phyloP scores from a whole-genome alignment of 1,140 invertebrate genomes.

The Drosophila albomicans region DNA sequence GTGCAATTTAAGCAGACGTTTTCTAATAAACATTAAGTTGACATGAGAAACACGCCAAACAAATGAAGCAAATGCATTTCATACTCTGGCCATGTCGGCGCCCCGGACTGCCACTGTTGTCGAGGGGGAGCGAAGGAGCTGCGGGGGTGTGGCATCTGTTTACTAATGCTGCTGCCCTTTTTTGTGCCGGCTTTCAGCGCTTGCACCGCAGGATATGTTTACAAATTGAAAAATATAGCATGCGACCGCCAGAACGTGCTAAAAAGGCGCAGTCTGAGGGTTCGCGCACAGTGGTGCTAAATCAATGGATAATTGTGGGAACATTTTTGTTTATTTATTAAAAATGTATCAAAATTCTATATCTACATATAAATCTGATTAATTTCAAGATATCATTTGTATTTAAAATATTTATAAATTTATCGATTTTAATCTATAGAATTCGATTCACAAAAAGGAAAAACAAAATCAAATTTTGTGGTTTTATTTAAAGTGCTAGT shows the following conservation, averaged over 20 bases:
- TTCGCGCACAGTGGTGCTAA: conserved; percentile 41
- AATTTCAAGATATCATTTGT: neutral
- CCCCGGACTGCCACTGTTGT: conserved; percentile 15
- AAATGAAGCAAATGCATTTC: conserved; percentile 82
- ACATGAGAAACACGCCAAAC: conserved; percentile 80
- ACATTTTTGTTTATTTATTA: too few relatives aligned
- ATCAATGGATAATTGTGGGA: neutral
- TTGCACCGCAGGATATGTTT: conserved; percentile 80
- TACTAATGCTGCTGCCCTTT: conserved; percentile 61
- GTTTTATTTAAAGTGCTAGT: too few relatives aligned
- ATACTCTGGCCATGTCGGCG: conserved; percentile 42
- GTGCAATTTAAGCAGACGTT: conserved; percentile 63
- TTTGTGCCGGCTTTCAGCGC: conserved; percentile 52
- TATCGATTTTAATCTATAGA: too few relatives aligned
- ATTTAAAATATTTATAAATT: too few relatives aligned
- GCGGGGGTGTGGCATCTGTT: conserved; percentile 54
- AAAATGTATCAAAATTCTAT: too few relatives aligned
- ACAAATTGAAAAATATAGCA: conserved; percentile 82
- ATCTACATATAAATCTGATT: too few relatives aligned
- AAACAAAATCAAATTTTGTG: too few relatives aligned
- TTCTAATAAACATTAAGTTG: conserved; percentile 82
- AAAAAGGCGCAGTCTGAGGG: conserved; percentile 19
- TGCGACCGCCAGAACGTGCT: conserved; percentile 67
- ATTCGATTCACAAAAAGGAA: too few relatives aligned
- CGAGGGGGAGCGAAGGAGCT: neutral